Conservation (phyloP, 1,140 invertebrate genomes). For the Pseudobourletiella spinata region DNA sequence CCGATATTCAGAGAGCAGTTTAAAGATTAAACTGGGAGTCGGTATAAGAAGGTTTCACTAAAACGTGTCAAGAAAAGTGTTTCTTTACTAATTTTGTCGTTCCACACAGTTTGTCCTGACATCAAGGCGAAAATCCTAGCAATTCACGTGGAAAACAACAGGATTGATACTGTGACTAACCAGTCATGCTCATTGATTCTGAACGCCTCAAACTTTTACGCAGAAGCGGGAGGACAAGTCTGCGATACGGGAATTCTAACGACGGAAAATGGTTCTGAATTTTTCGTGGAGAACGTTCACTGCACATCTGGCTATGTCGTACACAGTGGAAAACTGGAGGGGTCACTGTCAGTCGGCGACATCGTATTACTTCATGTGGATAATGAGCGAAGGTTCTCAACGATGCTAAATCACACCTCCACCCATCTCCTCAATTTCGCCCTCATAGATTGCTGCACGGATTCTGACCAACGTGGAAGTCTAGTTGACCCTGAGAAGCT, state of each 20-base stretch:
- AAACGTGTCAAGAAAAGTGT: too few species aligned
- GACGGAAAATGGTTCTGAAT: slow-evolving; percentile 54
- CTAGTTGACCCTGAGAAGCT: slow-evolving; percentile 94
- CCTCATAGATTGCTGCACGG: slow-evolving; percentile 77
- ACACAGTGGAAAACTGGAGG: slow-evolving; percentile 72
- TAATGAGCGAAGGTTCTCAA: slow-evolving; percentile 63
- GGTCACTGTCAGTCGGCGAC: slow-evolving; percentile 77
- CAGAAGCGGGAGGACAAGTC: slow-evolving; percentile 95
- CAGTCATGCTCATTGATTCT: slow-evolving; percentile 87
- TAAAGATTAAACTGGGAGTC: too few species aligned
- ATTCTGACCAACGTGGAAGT: slow-evolving; percentile 94
- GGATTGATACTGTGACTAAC: slow-evolving; percentile 75
- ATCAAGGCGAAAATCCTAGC: slow-evolving; percentile 47
- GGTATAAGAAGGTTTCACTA: too few species aligned
- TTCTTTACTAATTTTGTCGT: background rate
- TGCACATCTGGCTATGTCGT: slow-evolving; percentile 91
- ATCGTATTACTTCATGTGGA: slow-evolving; percentile 74
- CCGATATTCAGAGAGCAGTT: too few species aligned
- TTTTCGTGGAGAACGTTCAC: slow-evolving; percentile 90
- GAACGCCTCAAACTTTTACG: slow-evolving; percentile 64
- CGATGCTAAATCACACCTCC: slow-evolving; percentile 99
- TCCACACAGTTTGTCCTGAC: background rate
- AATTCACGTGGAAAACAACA: slow-evolving; percentile 65
- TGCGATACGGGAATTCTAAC: slow-evolving; percentile 93
- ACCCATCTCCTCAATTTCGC: slow-evolving; percentile 96